Conservation (phyloP, 1,140 invertebrate genomes). For the Drosophila nigrodunni region DNA sequence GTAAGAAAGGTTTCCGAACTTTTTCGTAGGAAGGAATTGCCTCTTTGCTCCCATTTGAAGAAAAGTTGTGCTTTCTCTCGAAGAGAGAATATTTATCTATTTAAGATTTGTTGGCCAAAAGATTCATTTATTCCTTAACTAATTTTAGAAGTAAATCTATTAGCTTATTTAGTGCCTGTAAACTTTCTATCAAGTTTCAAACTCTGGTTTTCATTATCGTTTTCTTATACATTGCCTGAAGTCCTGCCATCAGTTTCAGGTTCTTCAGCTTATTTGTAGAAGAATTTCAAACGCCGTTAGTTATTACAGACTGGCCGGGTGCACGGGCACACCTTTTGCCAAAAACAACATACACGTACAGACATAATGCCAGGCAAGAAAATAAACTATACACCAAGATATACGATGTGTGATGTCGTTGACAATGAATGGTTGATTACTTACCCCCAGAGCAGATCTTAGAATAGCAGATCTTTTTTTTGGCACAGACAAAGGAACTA, state of each 20-base stretch:
- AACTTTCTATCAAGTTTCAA: too few relatives aligned
- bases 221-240: neutral
- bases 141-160: too few relatives aligned
- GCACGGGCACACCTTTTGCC: slow-evolving; percentile 64
- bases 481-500: slow-evolving; percentile 50
- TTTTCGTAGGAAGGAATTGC: too few relatives aligned
- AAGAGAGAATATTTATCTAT: too few relatives aligned
- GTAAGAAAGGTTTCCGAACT: too few relatives aligned
- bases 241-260: neutral
- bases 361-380: slow-evolving; percentile 64
- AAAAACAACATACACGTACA: slow-evolving; percentile 52
- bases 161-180: too few relatives aligned
- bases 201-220: neutral
- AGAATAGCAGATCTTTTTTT: slow-evolving; percentile 37
- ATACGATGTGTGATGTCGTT: slow-evolving; percentile 84
- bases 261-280: neutral
- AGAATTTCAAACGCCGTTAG: neutral
- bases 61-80: too few relatives aligned
- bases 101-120: too few relatives aligned
- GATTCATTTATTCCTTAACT: too few relatives aligned
- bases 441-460: slow-evolving; percentile 38
- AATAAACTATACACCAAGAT: slow-evolving; percentile 71
- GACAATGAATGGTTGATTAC: slow-evolving; percentile 83
- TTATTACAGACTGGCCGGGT: slow-evolving; percentile 53
- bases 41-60: too few relatives aligned